phyloP scores from a whole-genome alignment of 2,797 vertebrate species.

The Xiphorhynchus erythropygius region DNA sequence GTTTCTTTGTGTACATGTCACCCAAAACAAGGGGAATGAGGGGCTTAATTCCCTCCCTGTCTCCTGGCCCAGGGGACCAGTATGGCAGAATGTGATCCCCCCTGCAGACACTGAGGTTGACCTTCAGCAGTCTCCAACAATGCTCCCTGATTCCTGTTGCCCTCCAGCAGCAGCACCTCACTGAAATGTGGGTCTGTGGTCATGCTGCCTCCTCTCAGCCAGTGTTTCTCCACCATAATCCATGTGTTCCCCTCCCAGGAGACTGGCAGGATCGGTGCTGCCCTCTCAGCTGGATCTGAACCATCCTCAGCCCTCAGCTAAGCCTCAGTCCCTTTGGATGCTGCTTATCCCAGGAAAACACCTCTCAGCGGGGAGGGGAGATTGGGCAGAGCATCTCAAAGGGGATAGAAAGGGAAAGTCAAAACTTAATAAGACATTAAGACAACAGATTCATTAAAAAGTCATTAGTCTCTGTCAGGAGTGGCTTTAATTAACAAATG shows the following conservation, averaged over 20 bases:
- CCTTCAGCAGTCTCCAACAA: not conserved
- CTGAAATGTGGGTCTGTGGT: too few species aligned
- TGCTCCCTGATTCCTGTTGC: rapidly evolving
- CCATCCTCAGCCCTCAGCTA: not conserved
- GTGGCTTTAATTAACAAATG: conserved; percentile 68
- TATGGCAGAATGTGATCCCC: not conserved
- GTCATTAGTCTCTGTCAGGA: conserved; percentile 62
- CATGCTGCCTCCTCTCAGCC: not conserved
- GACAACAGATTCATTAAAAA: conserved; percentile 64
- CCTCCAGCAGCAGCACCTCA: not conserved
- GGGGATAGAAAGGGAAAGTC: not conserved
- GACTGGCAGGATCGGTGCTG: rapidly evolving
- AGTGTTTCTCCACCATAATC: rapidly evolving
- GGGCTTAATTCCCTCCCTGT: not conserved
- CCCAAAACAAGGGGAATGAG: not conserved
- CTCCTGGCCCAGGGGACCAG: not conserved
- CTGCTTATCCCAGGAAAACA: not conserved
- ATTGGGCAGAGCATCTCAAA: not conserved
- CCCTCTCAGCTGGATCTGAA: not conserved
- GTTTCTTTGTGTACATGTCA: rapidly evolving
- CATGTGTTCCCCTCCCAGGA: not conserved
- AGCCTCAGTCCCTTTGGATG: not conserved
- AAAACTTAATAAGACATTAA: conserved; percentile 31
- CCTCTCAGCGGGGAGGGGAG: rapidly evolving
- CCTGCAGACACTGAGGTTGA: not conserved